These are phyloP conservation scores for Platysteira castanea DNA, from an alignment of 2,113 vertebrate species.

Conservation along the genomic window DNA sequence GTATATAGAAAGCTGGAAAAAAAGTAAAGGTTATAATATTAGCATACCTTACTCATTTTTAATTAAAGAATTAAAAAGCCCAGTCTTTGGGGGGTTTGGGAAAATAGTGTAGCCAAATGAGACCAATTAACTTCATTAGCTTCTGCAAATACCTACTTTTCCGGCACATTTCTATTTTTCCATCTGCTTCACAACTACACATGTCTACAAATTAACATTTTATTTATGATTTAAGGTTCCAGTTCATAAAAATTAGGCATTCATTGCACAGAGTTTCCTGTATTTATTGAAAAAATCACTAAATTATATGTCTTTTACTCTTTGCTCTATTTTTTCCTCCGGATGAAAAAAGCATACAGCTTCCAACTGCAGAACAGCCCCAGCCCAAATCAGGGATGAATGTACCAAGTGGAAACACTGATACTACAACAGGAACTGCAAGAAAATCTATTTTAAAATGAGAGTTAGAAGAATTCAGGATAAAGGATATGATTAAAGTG, in stretches of 20 bases:
- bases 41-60: conserved; percentile 79
- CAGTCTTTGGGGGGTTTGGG: conserved; percentile 71
- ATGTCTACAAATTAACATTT: conserved; percentile 71
- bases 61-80: conserved; percentile 80
- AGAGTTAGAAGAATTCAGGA: not conserved
- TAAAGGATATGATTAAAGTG: not conserved
- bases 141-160: conserved; percentile 78
- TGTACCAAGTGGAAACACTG: not conserved
- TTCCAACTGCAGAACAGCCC: not conserved
- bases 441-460: not conserved
- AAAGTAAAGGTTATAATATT: conserved; percentile 79
- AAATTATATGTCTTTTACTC: not conserved
- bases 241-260: conserved; percentile 64
- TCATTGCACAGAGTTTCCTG: conserved; percentile 29
- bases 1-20: conserved; percentile 67
- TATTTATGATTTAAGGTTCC: conserved; percentile 68
- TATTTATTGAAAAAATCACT: conserved; percentile 23
- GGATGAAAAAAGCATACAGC: not conserved
- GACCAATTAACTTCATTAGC: conserved; percentile 78
- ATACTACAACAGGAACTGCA: not conserved
- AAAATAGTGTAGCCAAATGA: conserved; percentile 76
- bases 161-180: conserved; percentile 73
- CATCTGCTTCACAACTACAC: conserved; percentile 71
- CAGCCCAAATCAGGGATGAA: not conserved
- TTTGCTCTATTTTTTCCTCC: not conserved